Percentiles rank a stretch among this genome's conserved stretches.
These are phyloP conservation scores for Drymonia ruficornis DNA, from an alignment of 2,888 invertebrate genomes.

Conservation along the genomic window DNA sequence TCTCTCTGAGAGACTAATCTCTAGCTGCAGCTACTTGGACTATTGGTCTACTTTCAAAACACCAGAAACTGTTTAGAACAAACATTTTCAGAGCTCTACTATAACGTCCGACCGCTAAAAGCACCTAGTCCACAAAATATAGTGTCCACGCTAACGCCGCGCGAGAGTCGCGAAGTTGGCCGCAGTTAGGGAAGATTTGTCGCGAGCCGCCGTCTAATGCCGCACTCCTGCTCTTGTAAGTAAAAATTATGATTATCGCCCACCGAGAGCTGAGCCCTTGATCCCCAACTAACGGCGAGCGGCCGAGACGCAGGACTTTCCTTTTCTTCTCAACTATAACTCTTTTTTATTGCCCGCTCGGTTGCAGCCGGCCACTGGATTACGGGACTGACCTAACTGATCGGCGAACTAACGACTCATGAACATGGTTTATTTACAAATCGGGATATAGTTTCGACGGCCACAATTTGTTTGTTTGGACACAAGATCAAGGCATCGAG, in stretches of 20 bases:
- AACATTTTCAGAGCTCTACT: neutral
- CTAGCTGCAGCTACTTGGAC: no score
- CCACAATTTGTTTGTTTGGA: slow-evolving; percentile 29
- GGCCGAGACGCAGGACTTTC: slow-evolving; percentile 74
- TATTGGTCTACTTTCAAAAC: no score
- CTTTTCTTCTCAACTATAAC: slow-evolving; percentile 83
- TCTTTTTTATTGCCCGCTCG: slow-evolving; percentile 82
- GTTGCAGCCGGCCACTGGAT: slow-evolving; percentile 77
- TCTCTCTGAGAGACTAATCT: no score
- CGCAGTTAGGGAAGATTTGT: slow-evolving; percentile 83
- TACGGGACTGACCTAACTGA: slow-evolving; percentile 68
- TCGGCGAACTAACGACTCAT: slow-evolving; percentile 60
- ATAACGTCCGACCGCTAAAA: slow-evolving; percentile 20
- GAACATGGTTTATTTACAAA: slow-evolving; percentile 61
- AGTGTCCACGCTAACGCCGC: slow-evolving; percentile 45
- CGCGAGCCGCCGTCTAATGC: slow-evolving; percentile 76
- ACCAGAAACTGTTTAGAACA: no score
- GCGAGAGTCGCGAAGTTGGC: slow-evolving; percentile 78
- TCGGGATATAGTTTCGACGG: slow-evolving; percentile 34
- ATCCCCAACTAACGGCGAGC: slow-evolving; percentile 79
- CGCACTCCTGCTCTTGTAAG: slow-evolving; percentile 78
- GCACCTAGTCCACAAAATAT: slow-evolving; percentile 65
- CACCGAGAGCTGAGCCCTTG: slow-evolving; percentile 78
- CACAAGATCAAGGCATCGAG: no score
- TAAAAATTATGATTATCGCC: slow-evolving; percentile 85